Base-by-base conservation (phyloP, 2,888 invertebrate genomes). In the Meta bourneti region DNA sequence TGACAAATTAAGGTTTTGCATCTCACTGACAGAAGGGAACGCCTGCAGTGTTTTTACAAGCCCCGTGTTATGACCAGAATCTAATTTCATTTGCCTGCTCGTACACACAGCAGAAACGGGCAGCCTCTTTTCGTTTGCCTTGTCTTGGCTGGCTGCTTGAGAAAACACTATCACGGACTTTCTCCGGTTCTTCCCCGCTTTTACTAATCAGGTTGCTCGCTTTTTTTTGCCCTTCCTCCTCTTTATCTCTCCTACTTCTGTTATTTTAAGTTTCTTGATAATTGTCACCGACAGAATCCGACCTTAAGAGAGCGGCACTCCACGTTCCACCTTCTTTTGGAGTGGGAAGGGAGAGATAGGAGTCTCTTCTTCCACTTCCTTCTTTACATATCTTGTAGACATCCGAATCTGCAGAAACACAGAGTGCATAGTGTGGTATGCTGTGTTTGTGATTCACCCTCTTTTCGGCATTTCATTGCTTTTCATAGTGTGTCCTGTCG, bases 211-310 rank as follows among this genome's bases (percentile, higher is more conserved):
- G 89, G 92, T 92, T 92, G 89, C 75, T 61, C n/a, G 51, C 20
- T 75, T 91, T 91, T 91, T 88, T 81, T 86, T 34, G 34, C 34
- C 19, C 75, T 51, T 51, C 69, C 49, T 83, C 52, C 80, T 86
- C 77, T 90, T 80, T 85, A 80, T 90, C 83, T 61, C 69, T 85
- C 80, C 85, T 52, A 75, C 81, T 89, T 92, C 92, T 92, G 92
- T 92, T 92, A 92, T 92, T 92, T 92, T 92, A 92, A 92, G 92
- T 92, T 92, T 85, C 89, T 92, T 80, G 89, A 92, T 92, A 89
- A 92, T 92, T 92, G 92, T 92, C 84, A 92, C 82, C 77, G 80
- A 86, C 86, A 86, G 74, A 69, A 86, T 82, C 74, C 77, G 77
- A 82, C 72, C 77, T 75, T 19, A 54, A 19, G 70, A 69, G 51